These are phyloP conservation scores for Equus quagga DNA, from an alignment of 2,113 vertebrate species.

Conservation along the genomic window DNA sequence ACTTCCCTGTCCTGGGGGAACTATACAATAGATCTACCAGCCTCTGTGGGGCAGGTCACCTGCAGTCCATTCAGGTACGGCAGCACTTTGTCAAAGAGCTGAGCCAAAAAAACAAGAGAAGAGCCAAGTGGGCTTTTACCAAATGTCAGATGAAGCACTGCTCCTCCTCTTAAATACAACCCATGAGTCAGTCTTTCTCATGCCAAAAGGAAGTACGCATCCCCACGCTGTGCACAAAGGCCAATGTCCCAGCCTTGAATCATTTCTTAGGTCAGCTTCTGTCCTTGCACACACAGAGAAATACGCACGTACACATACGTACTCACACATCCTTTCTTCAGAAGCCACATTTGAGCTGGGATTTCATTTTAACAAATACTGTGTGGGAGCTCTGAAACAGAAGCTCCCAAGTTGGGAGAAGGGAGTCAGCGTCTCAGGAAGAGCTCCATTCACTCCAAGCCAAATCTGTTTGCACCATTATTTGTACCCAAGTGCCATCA, in stretches of 20 bases:
- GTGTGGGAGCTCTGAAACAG: background rate
- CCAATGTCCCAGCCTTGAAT: background rate
- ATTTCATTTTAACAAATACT: constrained; percentile 9
- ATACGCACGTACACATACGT: accelerated
- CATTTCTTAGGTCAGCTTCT: constrained; percentile 4
- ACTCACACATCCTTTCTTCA: background rate
- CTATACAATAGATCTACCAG: background rate
- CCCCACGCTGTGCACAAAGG: background rate
- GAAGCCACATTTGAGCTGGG: background rate
- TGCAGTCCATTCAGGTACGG: background rate
- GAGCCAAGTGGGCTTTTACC: background rate
- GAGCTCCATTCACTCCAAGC: background rate
- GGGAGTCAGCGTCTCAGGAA: background rate
- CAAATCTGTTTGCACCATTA: constrained; percentile 4
- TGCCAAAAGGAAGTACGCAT: background rate
- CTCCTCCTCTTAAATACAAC: background rate
- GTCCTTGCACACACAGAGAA: background rate
- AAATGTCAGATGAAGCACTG: background rate
- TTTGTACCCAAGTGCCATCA: constrained; percentile 53
- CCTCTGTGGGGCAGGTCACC: background rate
- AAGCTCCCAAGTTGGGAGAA: background rate
- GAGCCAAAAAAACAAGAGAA: background rate
- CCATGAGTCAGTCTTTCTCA: background rate
- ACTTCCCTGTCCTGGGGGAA: background rate
- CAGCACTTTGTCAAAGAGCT: background rate